phyloP scores from a whole-genome alignment of 2,797 vertebrate species.

The Chromis chromis region DNA sequence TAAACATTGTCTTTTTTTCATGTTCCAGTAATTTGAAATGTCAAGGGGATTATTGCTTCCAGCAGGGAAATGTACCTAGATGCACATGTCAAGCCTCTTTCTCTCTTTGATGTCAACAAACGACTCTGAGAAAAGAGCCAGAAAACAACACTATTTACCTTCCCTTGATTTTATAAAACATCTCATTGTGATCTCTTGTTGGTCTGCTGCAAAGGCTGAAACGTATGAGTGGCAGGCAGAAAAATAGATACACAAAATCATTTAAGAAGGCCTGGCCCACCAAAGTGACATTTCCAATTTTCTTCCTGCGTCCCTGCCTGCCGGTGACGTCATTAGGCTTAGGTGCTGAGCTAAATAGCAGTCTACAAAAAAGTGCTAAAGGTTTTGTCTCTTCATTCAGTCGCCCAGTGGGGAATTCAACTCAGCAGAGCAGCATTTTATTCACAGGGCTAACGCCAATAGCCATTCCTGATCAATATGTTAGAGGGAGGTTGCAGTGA shows the following conservation, averaged over 20 bases:
- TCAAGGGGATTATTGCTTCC: conserved; percentile 73
- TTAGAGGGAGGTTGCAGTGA: conserved; percentile 76
- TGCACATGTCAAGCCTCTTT: conserved; percentile 73
- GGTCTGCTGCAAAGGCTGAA: conserved; percentile 50
- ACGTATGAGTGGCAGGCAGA: conserved; percentile 31
- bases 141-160: conserved; percentile 67
- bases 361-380: conserved; percentile 69
- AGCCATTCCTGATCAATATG: conserved; percentile 82
- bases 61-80: conserved; percentile 66
- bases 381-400: conserved; percentile 83
- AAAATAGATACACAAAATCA: conserved; percentile 42
- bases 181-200: conserved; percentile 55
- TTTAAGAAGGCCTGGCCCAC: conserved; percentile 50
- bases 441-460: conserved; percentile 83
- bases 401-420: conserved; percentile 79
- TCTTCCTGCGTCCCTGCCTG: conserved; percentile 31
- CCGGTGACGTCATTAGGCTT: conserved; percentile 58
- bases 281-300: conserved; percentile 74
- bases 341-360: conserved; percentile 61
- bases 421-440: conserved; percentile 80
- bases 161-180: conserved; percentile 69
- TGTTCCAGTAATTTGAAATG: conserved; percentile 81
- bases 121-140: conserved; percentile 54
- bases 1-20: conserved; percentile 80
- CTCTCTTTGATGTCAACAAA: conserved; percentile 76